These are phyloP conservation scores for Polyommatus iphigenia DNA, from an alignment of 2,888 invertebrate genomes.

Conservation along the genomic window DNA sequence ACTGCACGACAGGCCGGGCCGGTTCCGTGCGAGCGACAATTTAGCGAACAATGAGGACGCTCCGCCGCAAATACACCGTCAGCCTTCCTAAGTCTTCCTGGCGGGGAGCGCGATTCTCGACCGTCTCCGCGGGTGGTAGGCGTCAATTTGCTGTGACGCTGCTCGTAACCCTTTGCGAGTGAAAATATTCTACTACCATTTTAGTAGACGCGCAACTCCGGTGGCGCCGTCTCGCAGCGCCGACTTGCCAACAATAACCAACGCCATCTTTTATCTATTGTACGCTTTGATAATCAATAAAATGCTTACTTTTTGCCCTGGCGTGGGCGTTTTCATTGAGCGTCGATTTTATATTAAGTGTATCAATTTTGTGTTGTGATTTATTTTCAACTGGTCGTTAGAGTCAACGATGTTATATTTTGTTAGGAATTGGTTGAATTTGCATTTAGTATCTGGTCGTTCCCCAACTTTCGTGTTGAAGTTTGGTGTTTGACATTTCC, in stretches of 20 bases:
- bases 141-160: conserved; percentile 47
- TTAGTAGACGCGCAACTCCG: conserved; percentile 76
- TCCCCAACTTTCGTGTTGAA: neutral
- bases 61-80: conserved; percentile 73
- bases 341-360: conserved; percentile 22
- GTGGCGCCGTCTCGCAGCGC: conserved; percentile 76
- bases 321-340: conserved; percentile 24
- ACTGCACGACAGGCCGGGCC: conserved; percentile 76
- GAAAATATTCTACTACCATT: conserved; percentile 79
- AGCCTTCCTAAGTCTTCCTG: conserved; percentile 66
- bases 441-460: neutral
- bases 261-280: conserved; percentile 78
- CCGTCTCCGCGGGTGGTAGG: conserved; percentile 46
- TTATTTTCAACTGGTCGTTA: conserved; percentile 31
- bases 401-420: conserved; percentile 9
- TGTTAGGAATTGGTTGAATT: neutral
- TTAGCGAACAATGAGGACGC: conserved; percentile 80
- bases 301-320: conserved; percentile 48
- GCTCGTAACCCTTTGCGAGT: conserved; percentile 54
- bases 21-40: conserved; percentile 79
- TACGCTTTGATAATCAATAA: conserved; percentile 73
- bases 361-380: conserved; percentile 34
- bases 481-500: neutral
- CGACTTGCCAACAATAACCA: conserved; percentile 71
- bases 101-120: conserved; percentile 44